A percentile compares a stretch with the other conserved stretches of the same genome.
Conservation (phyloP, 2,888 invertebrate species). For the Entomobrya proxima region DNA sequence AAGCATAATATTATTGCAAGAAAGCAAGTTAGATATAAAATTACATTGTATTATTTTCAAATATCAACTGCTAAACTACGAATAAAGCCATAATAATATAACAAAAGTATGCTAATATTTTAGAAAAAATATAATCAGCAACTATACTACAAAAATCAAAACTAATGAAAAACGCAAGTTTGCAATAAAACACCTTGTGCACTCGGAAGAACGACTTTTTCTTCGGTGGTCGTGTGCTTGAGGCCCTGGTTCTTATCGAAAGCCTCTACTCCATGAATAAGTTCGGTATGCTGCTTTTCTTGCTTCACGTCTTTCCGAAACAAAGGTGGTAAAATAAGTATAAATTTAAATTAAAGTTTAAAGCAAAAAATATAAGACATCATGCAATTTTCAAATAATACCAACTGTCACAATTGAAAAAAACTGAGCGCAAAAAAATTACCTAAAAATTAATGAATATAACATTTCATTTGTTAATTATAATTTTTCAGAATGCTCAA, state of each 20-base stretch:
- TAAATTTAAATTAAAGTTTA: conserved; percentile 6
- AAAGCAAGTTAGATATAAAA: too few relatives aligned
- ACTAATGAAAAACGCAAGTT: conserved; percentile 34
- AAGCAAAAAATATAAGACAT: neutral
- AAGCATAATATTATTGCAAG: too few relatives aligned
- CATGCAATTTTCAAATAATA: too few relatives aligned
- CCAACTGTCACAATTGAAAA: too few relatives aligned
- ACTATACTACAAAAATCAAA: neutral
- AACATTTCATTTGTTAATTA: too few relatives aligned
- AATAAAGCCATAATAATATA: too few relatives aligned
- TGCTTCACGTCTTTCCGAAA: conserved; percentile 81
- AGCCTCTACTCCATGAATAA: conserved; percentile 86
- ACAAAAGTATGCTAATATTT: neutral
- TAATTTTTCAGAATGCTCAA: too few relatives aligned
- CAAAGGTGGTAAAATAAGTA: conserved; percentile 7
- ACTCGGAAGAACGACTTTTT: conserved; percentile 89
- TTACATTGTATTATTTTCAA: too few relatives aligned
- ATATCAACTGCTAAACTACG: too few relatives aligned
- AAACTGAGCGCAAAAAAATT: too few relatives aligned
- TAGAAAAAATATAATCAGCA: neutral
- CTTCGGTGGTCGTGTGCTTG: conserved; percentile 87
- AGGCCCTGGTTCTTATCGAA: conserved; percentile 85
- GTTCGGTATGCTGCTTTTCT: conserved; percentile 86
- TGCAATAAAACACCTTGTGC: conserved; percentile 83
- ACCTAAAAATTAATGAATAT: too few relatives aligned